Evolutionary conservation across 1,140 invertebrate species (phyloP).

Genomic region (Panagrolaimus sp.): DNA sequence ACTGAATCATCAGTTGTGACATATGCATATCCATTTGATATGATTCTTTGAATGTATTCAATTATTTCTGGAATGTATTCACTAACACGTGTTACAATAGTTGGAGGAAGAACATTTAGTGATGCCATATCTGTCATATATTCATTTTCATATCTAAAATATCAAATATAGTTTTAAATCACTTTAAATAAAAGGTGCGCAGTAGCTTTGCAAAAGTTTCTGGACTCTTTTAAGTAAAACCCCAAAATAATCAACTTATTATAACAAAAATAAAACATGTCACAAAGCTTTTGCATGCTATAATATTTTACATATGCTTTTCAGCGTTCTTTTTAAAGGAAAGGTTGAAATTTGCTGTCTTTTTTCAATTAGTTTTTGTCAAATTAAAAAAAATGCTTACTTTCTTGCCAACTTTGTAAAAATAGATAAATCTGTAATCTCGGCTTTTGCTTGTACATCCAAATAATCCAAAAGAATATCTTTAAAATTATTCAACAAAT

Average conservation of each 20-base stretch:
- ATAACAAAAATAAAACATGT: conserved; percentile 17
- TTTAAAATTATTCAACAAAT: conserved; percentile 32
- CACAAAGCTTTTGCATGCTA: too few species aligned
- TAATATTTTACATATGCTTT: too few species aligned
- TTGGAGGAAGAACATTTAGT: conserved; percentile 73
- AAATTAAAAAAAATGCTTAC: conserved; percentile 32
- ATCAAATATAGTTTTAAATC: too few species aligned
- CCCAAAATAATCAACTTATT: too few species aligned
- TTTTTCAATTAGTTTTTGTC: too few species aligned
- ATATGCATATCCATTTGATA: conserved; percentile 69
- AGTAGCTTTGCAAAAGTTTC: too few species aligned
- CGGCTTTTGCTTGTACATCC: conserved; percentile 71
- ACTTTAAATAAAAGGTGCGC: too few species aligned
- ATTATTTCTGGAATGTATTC: conserved; percentile 97
- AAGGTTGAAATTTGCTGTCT: too few species aligned
- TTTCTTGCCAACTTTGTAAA: conserved; percentile 69
- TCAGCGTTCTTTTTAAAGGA: too few species aligned
- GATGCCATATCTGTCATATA: conserved; percentile 93
- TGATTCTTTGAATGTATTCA: conserved; percentile 80
- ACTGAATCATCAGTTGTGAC: conserved; percentile 61
- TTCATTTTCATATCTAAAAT: conserved; percentile 82
- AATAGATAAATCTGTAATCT: conserved; percentile 80
- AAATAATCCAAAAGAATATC: conserved; percentile 88
- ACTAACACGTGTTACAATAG: conserved; percentile 79
- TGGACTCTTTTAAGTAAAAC: too few species aligned